These are phyloP conservation scores for Dendrocopos noguchii DNA, from an alignment of 2,113 vertebrate species.

Conservation along the genomic window DNA sequence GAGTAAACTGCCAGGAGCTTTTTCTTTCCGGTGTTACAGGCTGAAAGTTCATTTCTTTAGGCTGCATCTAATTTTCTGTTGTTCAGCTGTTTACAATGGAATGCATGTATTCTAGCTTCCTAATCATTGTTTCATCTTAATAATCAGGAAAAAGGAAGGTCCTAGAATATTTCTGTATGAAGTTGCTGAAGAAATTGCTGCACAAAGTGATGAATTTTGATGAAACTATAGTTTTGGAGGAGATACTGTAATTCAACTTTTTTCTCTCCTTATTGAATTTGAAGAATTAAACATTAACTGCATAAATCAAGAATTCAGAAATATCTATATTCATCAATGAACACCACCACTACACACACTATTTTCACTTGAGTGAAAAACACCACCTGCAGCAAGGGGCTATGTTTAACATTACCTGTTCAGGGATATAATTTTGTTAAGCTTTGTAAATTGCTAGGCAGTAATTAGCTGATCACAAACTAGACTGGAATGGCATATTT, in stretches of 20 bases:
- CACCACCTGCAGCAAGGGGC: neutral
- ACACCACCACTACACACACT: neutral
- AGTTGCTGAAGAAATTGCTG: neutral
- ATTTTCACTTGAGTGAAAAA: neutral
- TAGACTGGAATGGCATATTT: accelerated
- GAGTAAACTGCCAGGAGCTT: neutral
- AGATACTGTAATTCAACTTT: neutral
- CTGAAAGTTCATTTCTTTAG: neutral
- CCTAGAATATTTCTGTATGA: neutral
- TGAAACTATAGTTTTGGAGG: neutral
- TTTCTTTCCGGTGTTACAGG: neutral
- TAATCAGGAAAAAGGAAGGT: neutral
- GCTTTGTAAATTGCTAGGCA: neutral
- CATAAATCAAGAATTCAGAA: neutral
- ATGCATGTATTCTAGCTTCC: neutral
- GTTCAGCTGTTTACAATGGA: neutral
- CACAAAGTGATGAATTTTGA: neutral
- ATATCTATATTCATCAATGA: neutral
- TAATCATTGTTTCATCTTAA: neutral
- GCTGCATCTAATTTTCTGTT: neutral
- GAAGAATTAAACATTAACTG: neutral
- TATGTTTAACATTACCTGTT: neutral
- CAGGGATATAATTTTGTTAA: neutral
- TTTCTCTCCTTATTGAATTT: neutral
- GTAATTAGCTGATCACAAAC: neutral